Evolutionary conservation across 2,888 invertebrate genomes (phyloP).

Genomic region (Drosophila neonasuta): DNA sequence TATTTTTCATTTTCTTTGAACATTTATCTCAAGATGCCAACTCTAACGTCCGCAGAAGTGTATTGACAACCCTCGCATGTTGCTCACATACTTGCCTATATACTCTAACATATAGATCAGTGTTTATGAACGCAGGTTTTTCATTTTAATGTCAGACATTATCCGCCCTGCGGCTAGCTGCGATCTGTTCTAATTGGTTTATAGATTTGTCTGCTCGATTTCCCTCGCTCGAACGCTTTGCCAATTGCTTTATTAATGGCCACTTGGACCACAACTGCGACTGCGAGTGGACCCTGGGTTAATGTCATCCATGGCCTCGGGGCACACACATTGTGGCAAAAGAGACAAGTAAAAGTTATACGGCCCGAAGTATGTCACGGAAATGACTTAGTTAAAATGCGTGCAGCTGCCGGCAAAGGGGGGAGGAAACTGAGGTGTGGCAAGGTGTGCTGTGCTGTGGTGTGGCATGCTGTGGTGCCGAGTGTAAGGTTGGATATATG

Average conservation of each 20-base stretch:
- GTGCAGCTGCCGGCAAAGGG: slow-evolving; percentile 31
- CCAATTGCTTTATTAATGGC: slow-evolving; percentile 64
- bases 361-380: slow-evolving; percentile 70
- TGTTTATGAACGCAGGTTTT: slow-evolving; percentile 59
- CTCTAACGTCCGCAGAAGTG: background rate
- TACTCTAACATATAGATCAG: slow-evolving; percentile 4
- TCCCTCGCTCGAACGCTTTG: slow-evolving; percentile 29
- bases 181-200: slow-evolving; percentile 73
- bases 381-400: slow-evolving; percentile 75
- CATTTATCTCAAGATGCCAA: too few species aligned
- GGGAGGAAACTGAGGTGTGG: background rate
- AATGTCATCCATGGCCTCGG: slow-evolving; percentile 74
- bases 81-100: slow-evolving; percentile 19
- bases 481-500: slow-evolving; percentile 42
- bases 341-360: slow-evolving; percentile 66
- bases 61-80: slow-evolving; percentile 33
- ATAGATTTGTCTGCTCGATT: slow-evolving; percentile 64
- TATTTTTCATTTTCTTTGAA: too few species aligned
- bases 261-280: slow-evolving; percentile 32
- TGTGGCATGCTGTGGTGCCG: slow-evolving; percentile 37
- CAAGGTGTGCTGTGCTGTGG: background rate
- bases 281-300: slow-evolving; percentile 51
- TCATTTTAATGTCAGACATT: slow-evolving; percentile 63
- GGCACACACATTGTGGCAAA: slow-evolving; percentile 39
- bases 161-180: slow-evolving; percentile 47